phyloP scores from a whole-genome alignment of 2,888 invertebrate genomes.

The Trichogramma evanescens region DNA sequence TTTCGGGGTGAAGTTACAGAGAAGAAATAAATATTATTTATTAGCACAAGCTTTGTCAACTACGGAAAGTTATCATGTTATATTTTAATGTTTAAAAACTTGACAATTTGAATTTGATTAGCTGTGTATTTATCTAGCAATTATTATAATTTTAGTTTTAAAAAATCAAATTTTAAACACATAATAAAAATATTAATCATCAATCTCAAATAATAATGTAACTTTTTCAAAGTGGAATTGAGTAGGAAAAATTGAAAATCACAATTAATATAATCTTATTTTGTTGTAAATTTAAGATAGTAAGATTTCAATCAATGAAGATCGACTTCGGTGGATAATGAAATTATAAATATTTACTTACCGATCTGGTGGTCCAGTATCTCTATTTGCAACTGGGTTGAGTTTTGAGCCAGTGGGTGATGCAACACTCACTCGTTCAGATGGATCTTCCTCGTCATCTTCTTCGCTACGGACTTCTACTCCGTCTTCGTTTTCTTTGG shows the following conservation, averaged over 20 bases:
- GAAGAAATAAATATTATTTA: not conserved
- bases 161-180: no score
- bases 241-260: no score
- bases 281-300: no score
- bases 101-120: not conserved
- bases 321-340: no score
- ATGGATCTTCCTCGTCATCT: conserved; percentile 38
- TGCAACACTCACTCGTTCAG: conserved; percentile 15
- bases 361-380: conserved; percentile 33
- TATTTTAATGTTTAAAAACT: not conserved
- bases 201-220: no score
- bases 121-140: not conserved
- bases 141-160: not conserved
- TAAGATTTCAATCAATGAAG: no score
- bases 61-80: not conserved
- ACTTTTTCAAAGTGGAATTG: no score
- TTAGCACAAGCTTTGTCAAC: not conserved
- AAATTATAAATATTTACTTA: conserved; percentile 4
- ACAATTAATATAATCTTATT: no score
- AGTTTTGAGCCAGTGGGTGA: conserved; percentile 37
- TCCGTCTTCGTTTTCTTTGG: conserved; percentile 50
- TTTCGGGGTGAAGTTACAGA: no score
- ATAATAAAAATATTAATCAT: no score
- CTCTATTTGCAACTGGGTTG: conserved; percentile 41
- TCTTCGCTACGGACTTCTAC: conserved; percentile 46